A percentile compares a stretch with the other conserved stretches of the same genome.
Conservation (phyloP, 2,888 invertebrate species). For the Volucella inanis region DNA sequence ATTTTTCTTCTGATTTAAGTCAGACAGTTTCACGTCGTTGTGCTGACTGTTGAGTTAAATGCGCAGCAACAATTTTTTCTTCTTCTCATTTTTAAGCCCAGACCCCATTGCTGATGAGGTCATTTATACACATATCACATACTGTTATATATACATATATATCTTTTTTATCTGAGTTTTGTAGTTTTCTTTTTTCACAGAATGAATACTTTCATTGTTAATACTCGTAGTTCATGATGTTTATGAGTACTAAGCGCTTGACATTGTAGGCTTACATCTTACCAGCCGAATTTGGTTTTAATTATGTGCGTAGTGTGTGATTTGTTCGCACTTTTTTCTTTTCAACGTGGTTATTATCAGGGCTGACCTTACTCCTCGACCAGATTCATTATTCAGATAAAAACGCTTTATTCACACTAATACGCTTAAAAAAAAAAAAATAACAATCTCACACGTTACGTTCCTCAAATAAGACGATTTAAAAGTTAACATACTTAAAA, state of each 20-base stretch:
- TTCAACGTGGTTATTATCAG: conserved; percentile 1
- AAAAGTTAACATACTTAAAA: conserved; percentile 38
- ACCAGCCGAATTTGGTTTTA: conserved; percentile 31
- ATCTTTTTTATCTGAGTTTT: conserved; percentile 13
- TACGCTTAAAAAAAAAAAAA: conserved; percentile 7
- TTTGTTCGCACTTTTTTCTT: conserved; percentile 37
- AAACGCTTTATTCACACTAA: conserved; percentile 29
- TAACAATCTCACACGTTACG: conserved; percentile 28
- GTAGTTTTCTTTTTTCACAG: conserved; percentile 7
- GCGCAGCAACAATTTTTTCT: conserved; percentile 7
- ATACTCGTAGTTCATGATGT: conserved; percentile 40
- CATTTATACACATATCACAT: neutral
- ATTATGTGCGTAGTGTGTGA: conserved; percentile 40
- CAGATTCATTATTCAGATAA: conserved; percentile 25
- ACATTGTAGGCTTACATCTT: neutral
- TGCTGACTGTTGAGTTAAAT: conserved; percentile 12
- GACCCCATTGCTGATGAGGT: conserved; percentile 17
- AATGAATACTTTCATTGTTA: conserved; percentile 37
- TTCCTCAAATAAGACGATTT: conserved; percentile 28
- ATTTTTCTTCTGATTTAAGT: conserved; percentile 32
- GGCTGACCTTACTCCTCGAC: conserved; percentile 41
- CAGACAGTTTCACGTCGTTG: conserved; percentile 18
- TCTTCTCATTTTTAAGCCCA: conserved; percentile 25
- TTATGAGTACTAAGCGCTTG: conserved; percentile 30
- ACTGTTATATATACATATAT: neutral